Percentiles rank a stretch among this genome's conserved stretches.
Evolutionary conservation across 2,888 invertebrate genomes (phyloP).

Genomic region (Microplitis deprimator): DNA sequence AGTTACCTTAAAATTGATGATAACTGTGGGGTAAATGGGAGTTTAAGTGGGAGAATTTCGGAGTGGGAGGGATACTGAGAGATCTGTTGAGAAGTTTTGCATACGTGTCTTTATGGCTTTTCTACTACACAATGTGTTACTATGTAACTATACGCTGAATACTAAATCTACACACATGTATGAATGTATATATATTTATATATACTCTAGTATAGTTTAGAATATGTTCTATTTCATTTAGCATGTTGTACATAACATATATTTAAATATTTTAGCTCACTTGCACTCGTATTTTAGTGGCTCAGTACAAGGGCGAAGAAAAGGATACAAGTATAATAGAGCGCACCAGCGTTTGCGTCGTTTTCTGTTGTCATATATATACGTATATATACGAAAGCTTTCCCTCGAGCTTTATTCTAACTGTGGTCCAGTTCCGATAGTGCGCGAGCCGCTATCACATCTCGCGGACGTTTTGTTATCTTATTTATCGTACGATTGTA

Average conservation of each 20-base stretch:
- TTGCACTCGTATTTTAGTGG: neutral
- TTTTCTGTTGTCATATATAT: neutral
- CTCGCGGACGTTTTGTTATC: constrained; percentile 60
- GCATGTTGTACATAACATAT: neutral
- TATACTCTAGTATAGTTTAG: neutral
- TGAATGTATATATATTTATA: neutral
- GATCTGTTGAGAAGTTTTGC: neutral
- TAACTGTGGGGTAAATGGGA: constrained; percentile 9
- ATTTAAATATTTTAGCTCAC: neutral
- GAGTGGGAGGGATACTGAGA: neutral
- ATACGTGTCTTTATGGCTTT: constrained; percentile 1
- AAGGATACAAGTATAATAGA: constrained; percentile 28
- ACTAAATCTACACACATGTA: neutral
- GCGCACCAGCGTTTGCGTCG: constrained; percentile 49
- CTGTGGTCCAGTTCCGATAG: constrained; percentile 54
- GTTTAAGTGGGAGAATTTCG: neutral
- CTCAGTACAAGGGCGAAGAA: constrained; percentile 14
- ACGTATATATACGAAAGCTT: constrained; percentile 52
- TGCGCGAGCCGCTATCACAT: constrained; percentile 66
- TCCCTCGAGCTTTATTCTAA: constrained; percentile 44
- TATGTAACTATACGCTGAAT: neutral
- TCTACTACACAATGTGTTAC: neutral
- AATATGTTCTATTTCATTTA: neutral
- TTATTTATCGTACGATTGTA: neutral
- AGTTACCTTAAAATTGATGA: constrained; percentile 16